Evolutionary conservation across 1,140 invertebrate genomes (phyloP).

Genomic region (Belonocnema kinseyi): DNA sequence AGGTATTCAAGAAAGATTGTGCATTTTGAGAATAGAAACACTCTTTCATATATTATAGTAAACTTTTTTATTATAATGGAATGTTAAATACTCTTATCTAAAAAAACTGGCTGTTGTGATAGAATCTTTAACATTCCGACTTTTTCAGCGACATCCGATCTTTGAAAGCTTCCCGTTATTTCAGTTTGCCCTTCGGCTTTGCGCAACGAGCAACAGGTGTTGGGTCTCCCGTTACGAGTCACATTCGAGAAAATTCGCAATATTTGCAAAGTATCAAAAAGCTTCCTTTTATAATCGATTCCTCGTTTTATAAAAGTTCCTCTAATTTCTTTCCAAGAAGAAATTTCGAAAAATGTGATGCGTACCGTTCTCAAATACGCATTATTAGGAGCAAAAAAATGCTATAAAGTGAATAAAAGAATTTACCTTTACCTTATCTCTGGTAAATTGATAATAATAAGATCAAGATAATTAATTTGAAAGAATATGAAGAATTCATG

Average conservation of each 20-base stretch:
- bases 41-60: not conserved
- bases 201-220: constrained; percentile 22
- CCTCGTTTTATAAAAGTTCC: not conserved
- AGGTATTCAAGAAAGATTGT: not conserved
- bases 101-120: constrained; percentile 1
- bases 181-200: constrained; percentile 25
- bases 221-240: constrained; percentile 13
- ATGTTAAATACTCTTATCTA: constrained; percentile 14
- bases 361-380: too few species aligned
- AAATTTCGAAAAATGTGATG: too few species aligned
- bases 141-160: constrained; percentile 31
- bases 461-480: not conserved
- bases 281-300: not conserved
- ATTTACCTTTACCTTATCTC: too few species aligned
- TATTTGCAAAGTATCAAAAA: not conserved
- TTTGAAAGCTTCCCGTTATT: constrained; percentile 27
- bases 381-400: too few species aligned
- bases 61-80: not conserved
- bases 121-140: constrained; percentile 18
- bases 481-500: not conserved
- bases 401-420: too few species aligned
- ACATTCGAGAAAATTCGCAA: not conserved
- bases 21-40: not conserved
- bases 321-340: too few species aligned
- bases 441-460: too few species aligned